Conservation (phyloP, 2,888 invertebrate genomes). For the Dicycla oo region DNA sequence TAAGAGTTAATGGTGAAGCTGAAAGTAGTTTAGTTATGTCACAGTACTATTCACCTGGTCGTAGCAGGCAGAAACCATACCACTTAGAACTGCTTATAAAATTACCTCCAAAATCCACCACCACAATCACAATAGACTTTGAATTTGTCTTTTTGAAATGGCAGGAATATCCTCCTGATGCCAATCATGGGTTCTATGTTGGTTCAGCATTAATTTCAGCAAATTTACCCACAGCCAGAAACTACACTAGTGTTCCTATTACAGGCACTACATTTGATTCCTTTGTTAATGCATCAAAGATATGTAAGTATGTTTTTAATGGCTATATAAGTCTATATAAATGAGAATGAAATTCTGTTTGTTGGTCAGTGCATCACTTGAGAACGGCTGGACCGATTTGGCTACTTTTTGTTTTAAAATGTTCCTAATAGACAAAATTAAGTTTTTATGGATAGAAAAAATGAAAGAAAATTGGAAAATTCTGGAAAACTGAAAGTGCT, state of each 20-base stretch:
- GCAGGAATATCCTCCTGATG: conserved; percentile 99
- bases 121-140: conserved; percentile 96
- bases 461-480: not conserved
- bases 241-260: conserved; percentile 94
- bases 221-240: conserved; percentile 93
- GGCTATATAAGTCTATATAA: not conserved
- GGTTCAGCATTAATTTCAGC: conserved; percentile 96
- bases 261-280: conserved; percentile 93
- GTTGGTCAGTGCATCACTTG: not conserved
- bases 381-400: not conserved
- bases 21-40: conserved; percentile 90
- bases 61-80: conserved; percentile 95
- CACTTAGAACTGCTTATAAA: conserved; percentile 96
- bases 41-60: conserved; percentile 93
- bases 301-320: conserved; percentile 77
- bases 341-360: not conserved
- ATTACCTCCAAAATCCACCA: conserved; percentile 95
- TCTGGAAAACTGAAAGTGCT: not conserved
- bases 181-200: conserved; percentile 99
- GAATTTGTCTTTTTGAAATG: conserved; percentile 99
- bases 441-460: not conserved
- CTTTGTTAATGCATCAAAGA: conserved; percentile 92
- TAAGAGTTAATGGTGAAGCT: conserved; percentile 92
- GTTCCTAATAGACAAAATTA: not conserved
- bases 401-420: not conserved